Conservation (phyloP, 64 coral and sea anemone species). For the Hydrozoanthus tunicans region DNA sequence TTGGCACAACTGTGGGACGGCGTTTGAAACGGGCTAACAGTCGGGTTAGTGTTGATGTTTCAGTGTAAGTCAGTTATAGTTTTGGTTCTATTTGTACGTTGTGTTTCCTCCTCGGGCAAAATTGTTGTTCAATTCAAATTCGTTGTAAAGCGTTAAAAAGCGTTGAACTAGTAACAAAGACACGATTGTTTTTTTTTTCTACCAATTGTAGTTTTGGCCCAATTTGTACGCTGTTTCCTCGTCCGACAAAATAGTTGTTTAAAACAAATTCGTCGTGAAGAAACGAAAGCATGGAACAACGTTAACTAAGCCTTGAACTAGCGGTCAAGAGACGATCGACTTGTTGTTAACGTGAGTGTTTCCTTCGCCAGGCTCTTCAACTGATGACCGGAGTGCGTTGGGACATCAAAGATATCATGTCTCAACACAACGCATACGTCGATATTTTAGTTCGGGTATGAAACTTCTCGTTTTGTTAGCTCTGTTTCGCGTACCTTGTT, state of each 20-base stretch:
- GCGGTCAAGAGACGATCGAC: not conserved
- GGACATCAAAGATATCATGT: constrained; percentile 99
- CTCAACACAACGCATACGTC: constrained; percentile 95
- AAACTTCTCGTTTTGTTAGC: not conserved
- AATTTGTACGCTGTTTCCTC: too few relatives aligned
- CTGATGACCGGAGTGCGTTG: constrained; percentile 90
- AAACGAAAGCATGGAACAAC: too few relatives aligned
- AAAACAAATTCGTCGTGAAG: too few relatives aligned
- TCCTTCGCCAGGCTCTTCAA: constrained; percentile 77
- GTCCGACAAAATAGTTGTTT: too few relatives aligned
- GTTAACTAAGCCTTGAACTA: too few relatives aligned
- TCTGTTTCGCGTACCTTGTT: not conserved
- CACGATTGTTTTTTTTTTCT: too few relatives aligned
- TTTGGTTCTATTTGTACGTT: not conserved
- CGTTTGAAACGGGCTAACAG: too few relatives aligned
- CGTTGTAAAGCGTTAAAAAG: too few relatives aligned
- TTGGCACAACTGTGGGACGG: too few relatives aligned
- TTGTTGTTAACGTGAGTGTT: not conserved
- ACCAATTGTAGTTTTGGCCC: too few relatives aligned
- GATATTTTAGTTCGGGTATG: constrained; percentile 94
- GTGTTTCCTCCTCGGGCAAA: not conserved
- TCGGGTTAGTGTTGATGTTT: too few relatives aligned
- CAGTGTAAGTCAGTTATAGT: not conserved
- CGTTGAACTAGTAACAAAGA: too few relatives aligned
- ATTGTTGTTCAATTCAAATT: not conserved